Evolutionary conservation across 2,888 invertebrate genomes (phyloP), one percentile per base, ranked within the genome.

Genomic region (Nematopogon swammerdamellus): DNA sequence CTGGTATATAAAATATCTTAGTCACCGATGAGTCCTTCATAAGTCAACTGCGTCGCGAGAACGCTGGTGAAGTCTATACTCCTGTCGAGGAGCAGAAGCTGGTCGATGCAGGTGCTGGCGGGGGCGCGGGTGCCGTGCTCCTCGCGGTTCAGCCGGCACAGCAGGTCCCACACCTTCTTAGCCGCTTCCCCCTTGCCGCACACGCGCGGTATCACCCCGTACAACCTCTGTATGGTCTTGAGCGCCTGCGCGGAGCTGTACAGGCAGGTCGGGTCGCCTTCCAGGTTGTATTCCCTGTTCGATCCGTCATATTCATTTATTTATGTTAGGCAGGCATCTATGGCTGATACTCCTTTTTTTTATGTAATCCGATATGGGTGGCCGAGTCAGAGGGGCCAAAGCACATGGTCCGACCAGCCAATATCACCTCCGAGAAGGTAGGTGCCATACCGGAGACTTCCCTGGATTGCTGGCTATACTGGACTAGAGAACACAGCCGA

Each of bases 11-110:
- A n/a, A n/a, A n/a, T n/a, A n/a, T n/a, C n/a, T n/a, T n/a, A n/a
- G n/a, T 54, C 56, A 79, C 80, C 81, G 55, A 99, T 92, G 6
- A 99, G 82, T 2, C 98, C 99, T 70, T 97, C 97, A 61, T 98
- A 99, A 0, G 98, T 98, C 30, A 97, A 83, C 63, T 98, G 99
- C 0, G 96, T 96, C 1, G 93, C 88, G 60, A 99, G 80, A 1
- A 96, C 93, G 46, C 95, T 92, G 46, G 98, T 83, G 49, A 96
- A 84, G 81, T 99, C 99, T 2, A 96, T 84, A 44, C 89, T 87
- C 19, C 99, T 82, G 70, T 99, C 99, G 1, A 99, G 74, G 45
- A 99, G 72, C 6, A 99, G 77, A 51, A 98, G 81, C 65, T 92
- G 92, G 67, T 97, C 96, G 46, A 98, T 94, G 50, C 81, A 76